Conservation (phyloP, 2,797 vertebrate genomes). For the Onychomys leucogaster region DNA sequence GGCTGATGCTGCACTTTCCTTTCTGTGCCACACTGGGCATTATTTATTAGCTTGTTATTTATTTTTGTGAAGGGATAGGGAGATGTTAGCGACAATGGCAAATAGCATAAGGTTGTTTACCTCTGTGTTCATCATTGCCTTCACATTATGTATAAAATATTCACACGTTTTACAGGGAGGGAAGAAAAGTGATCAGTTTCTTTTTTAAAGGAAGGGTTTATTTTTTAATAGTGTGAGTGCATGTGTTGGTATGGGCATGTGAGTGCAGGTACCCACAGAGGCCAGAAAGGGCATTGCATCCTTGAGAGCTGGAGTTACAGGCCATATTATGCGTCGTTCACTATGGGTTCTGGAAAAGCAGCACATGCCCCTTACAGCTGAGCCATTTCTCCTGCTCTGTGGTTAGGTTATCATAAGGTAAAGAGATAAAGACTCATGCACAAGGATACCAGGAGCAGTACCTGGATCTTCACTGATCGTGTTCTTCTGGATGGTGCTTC, state of each 20-base stretch:
- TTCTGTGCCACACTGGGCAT: not conserved
- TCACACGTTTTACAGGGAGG: not conserved
- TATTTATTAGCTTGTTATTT: not conserved
- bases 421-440: not conserved
- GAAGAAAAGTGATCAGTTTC: not conserved
- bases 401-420: constrained; percentile 28
- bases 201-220: not conserved
- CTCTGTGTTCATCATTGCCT: not conserved
- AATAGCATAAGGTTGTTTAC: not conserved
- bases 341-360: not conserved
- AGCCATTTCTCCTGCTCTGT: not conserved
- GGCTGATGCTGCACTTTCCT: not conserved
- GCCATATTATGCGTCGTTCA: not conserved
- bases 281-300: not conserved
- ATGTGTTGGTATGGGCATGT: not conserved
- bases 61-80: not conserved
- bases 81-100: not conserved
- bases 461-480: not conserved
- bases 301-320: not conserved
- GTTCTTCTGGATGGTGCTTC: not conserved
- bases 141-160: not conserved
- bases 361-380: not conserved
- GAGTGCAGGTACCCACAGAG: not conserved
- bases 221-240: not conserved
- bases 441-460: too few species aligned